Evolutionary conservation across 1,140 invertebrate species (phyloP).

Genomic region (Copidosoma floridanum): DNA sequence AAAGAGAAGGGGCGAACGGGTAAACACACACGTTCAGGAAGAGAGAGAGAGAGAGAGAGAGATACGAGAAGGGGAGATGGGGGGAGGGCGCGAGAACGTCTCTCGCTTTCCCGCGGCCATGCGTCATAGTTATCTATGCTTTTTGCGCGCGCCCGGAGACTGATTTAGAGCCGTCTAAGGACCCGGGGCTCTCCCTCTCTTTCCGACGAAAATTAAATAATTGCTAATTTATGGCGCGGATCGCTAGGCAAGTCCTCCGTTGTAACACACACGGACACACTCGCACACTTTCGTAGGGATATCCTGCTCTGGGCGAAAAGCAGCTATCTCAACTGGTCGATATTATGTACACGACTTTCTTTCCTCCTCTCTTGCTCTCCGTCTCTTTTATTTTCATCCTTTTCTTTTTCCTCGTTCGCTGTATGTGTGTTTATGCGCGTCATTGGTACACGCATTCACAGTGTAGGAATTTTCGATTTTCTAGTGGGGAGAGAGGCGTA

Average conservation of each 20-base stretch:
- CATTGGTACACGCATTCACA: too few species aligned
- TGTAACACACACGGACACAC: neutral
- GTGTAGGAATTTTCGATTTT: slow-evolving; percentile 10
- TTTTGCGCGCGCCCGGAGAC: slow-evolving; percentile 58
- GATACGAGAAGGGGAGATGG: neutral
- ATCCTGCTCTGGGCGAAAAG: slow-evolving; percentile 10
- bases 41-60: slow-evolving; percentile 8
- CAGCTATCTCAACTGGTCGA: slow-evolving; percentile 41
- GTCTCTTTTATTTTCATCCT: neutral
- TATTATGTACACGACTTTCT: slow-evolving; percentile 30
- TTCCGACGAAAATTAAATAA: slow-evolving; percentile 60
- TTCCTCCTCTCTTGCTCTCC: slow-evolving; percentile 2
- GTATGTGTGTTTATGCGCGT: too few species aligned
- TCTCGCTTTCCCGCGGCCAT: slow-evolving; percentile 53
- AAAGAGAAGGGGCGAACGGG: neutral
- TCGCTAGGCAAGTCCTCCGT: slow-evolving; percentile 35
- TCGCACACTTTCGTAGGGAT: too few species aligned
- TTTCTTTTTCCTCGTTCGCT: neutral
- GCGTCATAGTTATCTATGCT: slow-evolving; percentile 60
- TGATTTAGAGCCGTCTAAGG: slow-evolving; percentile 60
- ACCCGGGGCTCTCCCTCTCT: too few species aligned
- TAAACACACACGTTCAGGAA: neutral
- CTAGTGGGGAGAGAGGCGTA: neutral
- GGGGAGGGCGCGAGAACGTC: slow-evolving; percentile 20
- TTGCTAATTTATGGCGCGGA: slow-evolving; percentile 58